These are phyloP conservation scores for Neogobius melanostomus DNA, from an alignment of 2,113 vertebrate species.

Conservation along the genomic window DNA sequence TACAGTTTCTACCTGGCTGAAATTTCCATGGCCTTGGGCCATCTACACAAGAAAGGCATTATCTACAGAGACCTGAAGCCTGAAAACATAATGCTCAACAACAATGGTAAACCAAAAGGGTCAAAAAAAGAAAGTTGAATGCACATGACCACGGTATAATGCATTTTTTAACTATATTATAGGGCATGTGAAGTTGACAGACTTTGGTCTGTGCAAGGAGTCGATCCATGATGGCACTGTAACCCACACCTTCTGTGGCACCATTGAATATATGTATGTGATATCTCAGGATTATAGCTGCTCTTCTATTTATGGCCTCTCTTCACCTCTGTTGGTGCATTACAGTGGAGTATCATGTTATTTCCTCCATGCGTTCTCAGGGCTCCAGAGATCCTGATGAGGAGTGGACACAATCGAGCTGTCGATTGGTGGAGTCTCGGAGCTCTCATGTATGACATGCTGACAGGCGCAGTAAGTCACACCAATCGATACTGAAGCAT, in stretches of 20 bases:
- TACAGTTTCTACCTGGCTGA: constrained; percentile 96
- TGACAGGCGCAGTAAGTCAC: constrained; percentile 95
- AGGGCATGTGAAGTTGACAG: constrained; percentile 97
- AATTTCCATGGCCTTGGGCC: constrained; percentile 97
- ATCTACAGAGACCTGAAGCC: constrained; percentile 98
- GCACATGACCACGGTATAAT: neutral
- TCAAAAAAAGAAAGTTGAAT: neutral
- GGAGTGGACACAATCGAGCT: constrained; percentile 96
- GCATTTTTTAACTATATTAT: constrained; percentile 27
- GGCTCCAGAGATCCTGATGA: constrained; percentile 97
- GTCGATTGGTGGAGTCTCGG: constrained; percentile 99
- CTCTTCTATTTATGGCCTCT: neutral
- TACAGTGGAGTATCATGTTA: neutral
- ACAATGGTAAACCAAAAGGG: constrained; percentile 79
- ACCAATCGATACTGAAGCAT: neutral
- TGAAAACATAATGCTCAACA: constrained; percentile 98
- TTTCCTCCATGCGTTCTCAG: constrained; percentile 59
- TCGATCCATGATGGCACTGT: constrained; percentile 97
- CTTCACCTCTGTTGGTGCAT: neutral
- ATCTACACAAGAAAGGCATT: constrained; percentile 97
- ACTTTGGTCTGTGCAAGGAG: constrained; percentile 97
- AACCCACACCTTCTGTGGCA: constrained; percentile 97
- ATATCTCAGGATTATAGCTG: neutral
- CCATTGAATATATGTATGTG: constrained; percentile 98
- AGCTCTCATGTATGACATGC: constrained; percentile 99